These are phyloP conservation scores for Diabrotica virgifera DNA, from an alignment of 1,140 invertebrate genomes.

Conservation along the genomic window DNA sequence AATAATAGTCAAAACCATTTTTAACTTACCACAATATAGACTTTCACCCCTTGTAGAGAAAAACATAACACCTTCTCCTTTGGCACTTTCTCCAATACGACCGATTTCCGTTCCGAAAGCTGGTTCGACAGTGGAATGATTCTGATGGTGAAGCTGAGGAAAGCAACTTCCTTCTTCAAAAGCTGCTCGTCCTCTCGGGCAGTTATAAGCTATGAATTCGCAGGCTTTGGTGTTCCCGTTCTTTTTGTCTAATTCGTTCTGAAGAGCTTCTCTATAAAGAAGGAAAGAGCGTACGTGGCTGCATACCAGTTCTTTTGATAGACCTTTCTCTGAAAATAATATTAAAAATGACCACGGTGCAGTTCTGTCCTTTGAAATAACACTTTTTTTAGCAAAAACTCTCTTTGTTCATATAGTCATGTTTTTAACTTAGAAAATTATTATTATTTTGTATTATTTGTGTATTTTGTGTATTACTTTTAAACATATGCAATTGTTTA, in stretches of 20 bases:
- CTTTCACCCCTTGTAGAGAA: constrained; percentile 41
- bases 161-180: constrained; percentile 48
- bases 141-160: constrained; percentile 34
- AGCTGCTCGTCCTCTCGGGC: constrained; percentile 40
- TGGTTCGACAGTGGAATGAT: constrained; percentile 32
- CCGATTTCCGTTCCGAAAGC: constrained; percentile 40
- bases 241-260: constrained; percentile 32
- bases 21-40: constrained; percentile 46
- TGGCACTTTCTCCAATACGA: constrained; percentile 42
- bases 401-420: too few species aligned
- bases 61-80: constrained; percentile 47
- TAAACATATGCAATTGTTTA: too few species aligned
- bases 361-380: too few species aligned
- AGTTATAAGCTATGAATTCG: constrained; percentile 46
- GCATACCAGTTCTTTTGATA: constrained; percentile 50
- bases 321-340: constrained; percentile 38
- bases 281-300: constrained; percentile 48
- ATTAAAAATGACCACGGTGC: neutral
- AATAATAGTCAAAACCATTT: too few species aligned
- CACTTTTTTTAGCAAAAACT: too few species aligned
- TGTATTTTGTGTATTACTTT: too few species aligned
- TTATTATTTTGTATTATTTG: too few species aligned
- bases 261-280: constrained; percentile 45
- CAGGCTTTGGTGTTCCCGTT: constrained; percentile 31
- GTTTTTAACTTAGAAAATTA: too few species aligned